A percentile compares a stretch with the other conserved stretches of the same genome.
Conservation (phyloP, 2,888 invertebrate species). For the Glaucopsyche alexis region DNA sequence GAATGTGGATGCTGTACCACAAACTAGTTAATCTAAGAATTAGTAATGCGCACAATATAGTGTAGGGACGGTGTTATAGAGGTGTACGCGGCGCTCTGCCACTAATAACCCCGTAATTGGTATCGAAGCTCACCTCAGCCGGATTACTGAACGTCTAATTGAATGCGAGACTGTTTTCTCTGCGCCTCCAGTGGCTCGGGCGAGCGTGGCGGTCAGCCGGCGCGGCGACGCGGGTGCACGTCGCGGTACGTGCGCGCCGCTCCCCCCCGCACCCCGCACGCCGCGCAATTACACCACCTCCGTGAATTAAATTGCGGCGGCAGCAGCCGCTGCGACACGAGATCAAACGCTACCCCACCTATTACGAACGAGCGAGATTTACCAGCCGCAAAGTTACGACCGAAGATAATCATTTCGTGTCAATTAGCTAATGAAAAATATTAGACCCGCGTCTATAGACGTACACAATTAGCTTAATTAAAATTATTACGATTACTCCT, state of each 20-base stretch:
- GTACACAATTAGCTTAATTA: slow-evolving; percentile 64
- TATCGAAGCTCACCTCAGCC: slow-evolving; percentile 77
- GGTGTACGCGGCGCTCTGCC: slow-evolving; percentile 59
- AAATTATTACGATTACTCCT: slow-evolving; percentile 67
- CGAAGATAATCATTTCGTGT: slow-evolving; percentile 73
- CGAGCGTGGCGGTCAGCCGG: slow-evolving; percentile 72
- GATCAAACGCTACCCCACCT: slow-evolving; percentile 65
- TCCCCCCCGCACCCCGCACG: slow-evolving; percentile 54
- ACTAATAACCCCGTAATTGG: slow-evolving; percentile 80
- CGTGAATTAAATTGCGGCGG: slow-evolving; percentile 70
- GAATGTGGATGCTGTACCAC: background rate
- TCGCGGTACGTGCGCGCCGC: slow-evolving; percentile 35
- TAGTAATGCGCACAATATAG: slow-evolving; percentile 38
- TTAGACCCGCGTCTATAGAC: slow-evolving; percentile 54
- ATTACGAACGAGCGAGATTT: slow-evolving; percentile 54
- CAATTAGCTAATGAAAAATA: slow-evolving; percentile 80
- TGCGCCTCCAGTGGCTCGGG: slow-evolving; percentile 50
- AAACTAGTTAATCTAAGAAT: slow-evolving; percentile 33
- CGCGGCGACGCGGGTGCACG: slow-evolving; percentile 63
- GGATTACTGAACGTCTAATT: slow-evolving; percentile 80
- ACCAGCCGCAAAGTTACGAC: slow-evolving; percentile 65
- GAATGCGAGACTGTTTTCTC: slow-evolving; percentile 72
- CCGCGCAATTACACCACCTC: slow-evolving; percentile 65
- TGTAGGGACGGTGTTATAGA: slow-evolving; percentile 47
- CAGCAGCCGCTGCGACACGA: slow-evolving; percentile 51